Percentiles rank a stretch among this genome's conserved stretches.
Evolutionary conservation across 2,113 vertebrate genomes (phyloP).

Genomic region (Heptranchias perlo): DNA sequence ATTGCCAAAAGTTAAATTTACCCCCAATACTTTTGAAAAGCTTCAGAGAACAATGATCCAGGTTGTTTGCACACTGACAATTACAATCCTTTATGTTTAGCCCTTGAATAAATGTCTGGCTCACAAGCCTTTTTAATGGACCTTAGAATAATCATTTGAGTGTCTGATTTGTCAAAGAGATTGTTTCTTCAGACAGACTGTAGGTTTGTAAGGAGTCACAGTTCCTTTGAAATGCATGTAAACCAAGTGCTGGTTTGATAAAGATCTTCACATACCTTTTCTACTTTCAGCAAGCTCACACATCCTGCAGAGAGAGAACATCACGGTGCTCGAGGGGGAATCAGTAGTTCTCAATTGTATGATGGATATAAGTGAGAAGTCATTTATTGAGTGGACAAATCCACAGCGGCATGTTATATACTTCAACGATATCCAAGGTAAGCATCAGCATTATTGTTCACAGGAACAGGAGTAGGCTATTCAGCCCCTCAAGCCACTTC

Average conservation of each 20-base stretch:
- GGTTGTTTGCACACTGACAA: neutral
- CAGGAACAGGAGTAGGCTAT: neutral
- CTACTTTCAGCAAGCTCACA: neutral
- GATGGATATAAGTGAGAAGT: neutral
- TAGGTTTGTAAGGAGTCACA: neutral
- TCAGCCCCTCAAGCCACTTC: neutral
- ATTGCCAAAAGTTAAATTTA: no score
- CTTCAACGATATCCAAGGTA: neutral
- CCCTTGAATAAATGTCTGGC: neutral
- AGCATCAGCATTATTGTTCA: neutral
- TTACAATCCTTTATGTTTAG: neutral
- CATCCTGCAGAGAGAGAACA: neutral
- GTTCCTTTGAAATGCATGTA: neutral
- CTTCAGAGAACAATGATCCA: neutral
- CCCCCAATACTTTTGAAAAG: neutral
- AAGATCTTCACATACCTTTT: neutral
- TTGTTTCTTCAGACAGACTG: neutral
- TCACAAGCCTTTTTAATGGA: neutral
- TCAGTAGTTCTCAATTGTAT: neutral
- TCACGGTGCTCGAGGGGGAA: conserved; percentile 17
- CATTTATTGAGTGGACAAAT: conserved; percentile 28
- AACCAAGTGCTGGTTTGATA: neutral
- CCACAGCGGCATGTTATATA: neutral
- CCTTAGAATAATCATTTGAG: neutral
- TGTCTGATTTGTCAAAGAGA: neutral